Conservation (phyloP, 2,113 vertebrate genomes). For the Protomyctophum bolini region DNA sequence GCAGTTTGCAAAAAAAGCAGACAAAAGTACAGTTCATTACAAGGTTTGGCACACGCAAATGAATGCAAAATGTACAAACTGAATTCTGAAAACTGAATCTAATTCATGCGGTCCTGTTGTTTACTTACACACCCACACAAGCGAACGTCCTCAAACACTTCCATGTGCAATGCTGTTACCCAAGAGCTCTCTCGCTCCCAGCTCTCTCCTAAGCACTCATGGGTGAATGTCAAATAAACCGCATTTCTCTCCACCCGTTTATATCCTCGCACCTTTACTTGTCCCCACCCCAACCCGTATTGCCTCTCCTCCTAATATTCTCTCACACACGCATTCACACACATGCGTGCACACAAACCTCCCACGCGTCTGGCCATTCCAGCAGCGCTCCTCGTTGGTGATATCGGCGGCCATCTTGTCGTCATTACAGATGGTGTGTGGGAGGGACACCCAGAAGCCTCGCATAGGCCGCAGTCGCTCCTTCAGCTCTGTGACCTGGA, state of each 20-base stretch:
- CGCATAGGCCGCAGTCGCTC: conserved; percentile 83
- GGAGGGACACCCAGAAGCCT: conserved; percentile 88
- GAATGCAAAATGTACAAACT: no score
- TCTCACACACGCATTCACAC: neutral
- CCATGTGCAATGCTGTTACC: neutral
- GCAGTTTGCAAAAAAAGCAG: conserved; percentile 26
- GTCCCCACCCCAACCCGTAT: neutral
- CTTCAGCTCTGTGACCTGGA: conserved; percentile 85
- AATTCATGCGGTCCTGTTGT: no score
- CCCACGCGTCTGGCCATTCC: conserved; percentile 82
- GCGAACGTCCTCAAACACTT: neutral
- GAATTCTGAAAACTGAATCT: no score
- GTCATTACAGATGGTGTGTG: conserved; percentile 86
- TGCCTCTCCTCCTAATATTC: neutral
- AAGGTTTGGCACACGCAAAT: neutral
- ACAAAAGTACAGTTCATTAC: neutral
- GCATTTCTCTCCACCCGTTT: conserved; percentile 26
- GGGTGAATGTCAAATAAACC: conserved; percentile 54
- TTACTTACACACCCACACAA: neutral
- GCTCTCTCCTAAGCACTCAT: conserved; percentile 20
- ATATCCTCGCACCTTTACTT: conserved; percentile 49
- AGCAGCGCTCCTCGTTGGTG: conserved; percentile 86
- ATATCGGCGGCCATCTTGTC: conserved; percentile 82
- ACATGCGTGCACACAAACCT: conserved; percentile 48
- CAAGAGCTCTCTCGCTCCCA: neutral